phyloP scores from a whole-genome alignment of 1,140 invertebrate species.

The Sinella curviseta region DNA sequence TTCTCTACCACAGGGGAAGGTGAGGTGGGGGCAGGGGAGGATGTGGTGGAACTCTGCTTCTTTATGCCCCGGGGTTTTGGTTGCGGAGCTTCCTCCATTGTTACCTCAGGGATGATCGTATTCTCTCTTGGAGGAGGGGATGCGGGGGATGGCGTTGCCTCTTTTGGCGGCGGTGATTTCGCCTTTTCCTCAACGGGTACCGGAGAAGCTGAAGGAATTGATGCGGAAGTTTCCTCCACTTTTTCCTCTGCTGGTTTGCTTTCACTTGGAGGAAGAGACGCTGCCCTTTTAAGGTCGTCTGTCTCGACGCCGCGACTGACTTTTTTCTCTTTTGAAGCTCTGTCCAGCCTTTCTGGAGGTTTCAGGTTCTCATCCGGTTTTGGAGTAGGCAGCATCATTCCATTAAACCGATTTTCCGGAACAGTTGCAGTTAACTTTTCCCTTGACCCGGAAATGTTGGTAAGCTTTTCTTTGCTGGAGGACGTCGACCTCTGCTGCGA shows the following conservation, averaged over 20 bases:
- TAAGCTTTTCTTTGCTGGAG: not conserved
- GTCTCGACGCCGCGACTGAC: too few species aligned
- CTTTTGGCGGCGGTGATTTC: too few species aligned
- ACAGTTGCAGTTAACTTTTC: not conserved
- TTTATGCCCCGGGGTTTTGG: not conserved
- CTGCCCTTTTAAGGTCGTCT: too few species aligned
- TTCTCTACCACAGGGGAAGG: not conserved
- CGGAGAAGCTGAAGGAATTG: too few species aligned
- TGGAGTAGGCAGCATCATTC: not conserved
- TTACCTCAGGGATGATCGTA: not conserved
- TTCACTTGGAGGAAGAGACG: too few species aligned
- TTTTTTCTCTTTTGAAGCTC: not conserved
- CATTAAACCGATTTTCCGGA: conserved; percentile 7
- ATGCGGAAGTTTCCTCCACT: too few species aligned
- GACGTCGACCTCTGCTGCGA: not conserved
- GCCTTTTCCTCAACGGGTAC: too few species aligned
- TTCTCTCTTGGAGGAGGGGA: not conserved
- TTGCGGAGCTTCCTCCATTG: not conserved
- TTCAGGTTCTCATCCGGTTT: not conserved
- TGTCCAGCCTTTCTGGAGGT: not conserved
- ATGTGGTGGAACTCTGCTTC: too few species aligned
- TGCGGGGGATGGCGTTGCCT: too few species aligned
- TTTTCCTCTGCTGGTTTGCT: too few species aligned
- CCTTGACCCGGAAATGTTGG: not conserved
- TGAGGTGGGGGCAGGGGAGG: not conserved